phyloP scores from a whole-genome alignment of 2,797 vertebrate species.

The Microctenopoma lineatum region DNA sequence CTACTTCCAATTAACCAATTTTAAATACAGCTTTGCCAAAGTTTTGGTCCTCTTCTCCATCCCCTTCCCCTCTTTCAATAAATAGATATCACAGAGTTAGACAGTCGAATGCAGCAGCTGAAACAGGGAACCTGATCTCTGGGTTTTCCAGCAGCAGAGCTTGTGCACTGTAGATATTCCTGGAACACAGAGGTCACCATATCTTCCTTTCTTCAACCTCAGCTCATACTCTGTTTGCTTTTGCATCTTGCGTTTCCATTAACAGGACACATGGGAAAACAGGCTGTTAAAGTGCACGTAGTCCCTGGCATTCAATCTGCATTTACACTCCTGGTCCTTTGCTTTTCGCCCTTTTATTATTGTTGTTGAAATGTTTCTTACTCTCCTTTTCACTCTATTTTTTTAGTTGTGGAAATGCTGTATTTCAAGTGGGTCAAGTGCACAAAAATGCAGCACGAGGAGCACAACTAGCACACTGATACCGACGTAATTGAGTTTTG shows the following conservation, averaged over 20 bases:
- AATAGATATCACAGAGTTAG: constrained; percentile 62
- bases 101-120: constrained; percentile 74
- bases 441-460: constrained; percentile 18
- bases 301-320: constrained; percentile 10
- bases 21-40: constrained; percentile 21
- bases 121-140: constrained; percentile 77
- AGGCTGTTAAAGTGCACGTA: not conserved
- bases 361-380: not conserved
- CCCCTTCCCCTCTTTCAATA: constrained; percentile 39
- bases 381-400: not conserved
- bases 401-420: not conserved
- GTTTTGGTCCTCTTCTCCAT: constrained; percentile 13
- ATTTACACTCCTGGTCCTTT: not conserved
- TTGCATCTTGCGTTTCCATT: constrained; percentile 43
- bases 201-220: constrained; percentile 49
- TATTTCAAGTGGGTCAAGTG: constrained; percentile 1
- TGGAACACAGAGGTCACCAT: constrained; percentile 61
- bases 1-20: constrained; percentile 3
- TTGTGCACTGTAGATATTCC: constrained; percentile 76
- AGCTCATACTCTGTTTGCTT: constrained; percentile 41
- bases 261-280: constrained; percentile 20
- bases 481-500: constrained; percentile 45
- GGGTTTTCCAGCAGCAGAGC: constrained; percentile 74
- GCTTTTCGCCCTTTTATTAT: not conserved
- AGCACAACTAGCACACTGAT: constrained; percentile 33